Conservation (phyloP, 2,888 invertebrate genomes). For the Conomelus anceps region DNA sequence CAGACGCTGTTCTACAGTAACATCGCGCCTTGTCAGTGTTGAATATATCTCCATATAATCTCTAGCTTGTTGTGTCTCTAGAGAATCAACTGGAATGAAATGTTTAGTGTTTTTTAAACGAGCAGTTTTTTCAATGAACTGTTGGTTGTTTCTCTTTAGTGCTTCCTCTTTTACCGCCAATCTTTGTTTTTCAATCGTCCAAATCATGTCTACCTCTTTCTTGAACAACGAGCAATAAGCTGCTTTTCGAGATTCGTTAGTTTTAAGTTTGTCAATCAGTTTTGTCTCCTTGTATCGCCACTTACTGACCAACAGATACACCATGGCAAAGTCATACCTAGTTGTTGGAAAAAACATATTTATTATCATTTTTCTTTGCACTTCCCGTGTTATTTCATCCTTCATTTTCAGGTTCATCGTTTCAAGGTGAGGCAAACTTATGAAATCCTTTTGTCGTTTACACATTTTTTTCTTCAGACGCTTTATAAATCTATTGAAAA, state of each 20-base stretch:
- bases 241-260: constrained; percentile 61
- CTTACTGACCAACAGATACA: constrained; percentile 60
- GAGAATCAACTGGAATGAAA: constrained; percentile 61
- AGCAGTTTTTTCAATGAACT: constrained; percentile 59
- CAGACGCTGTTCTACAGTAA: constrained; percentile 58
- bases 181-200: constrained; percentile 61
- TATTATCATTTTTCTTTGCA: constrained; percentile 17
- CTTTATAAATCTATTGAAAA: background rate
- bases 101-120: constrained; percentile 70
- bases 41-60: constrained; percentile 67
- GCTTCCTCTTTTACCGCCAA: constrained; percentile 46
- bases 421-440: background rate
- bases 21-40: constrained; percentile 38
- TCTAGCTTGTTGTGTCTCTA: constrained; percentile 70
- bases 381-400: constrained; percentile 30
- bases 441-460: background rate
- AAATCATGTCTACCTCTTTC: constrained; percentile 63
- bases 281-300: constrained; percentile 60
- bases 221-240: constrained; percentile 63
- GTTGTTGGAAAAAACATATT: constrained; percentile 57
- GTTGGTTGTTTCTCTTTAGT: constrained; percentile 27
- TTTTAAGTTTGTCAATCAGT: constrained; percentile 55
- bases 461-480: background rate
- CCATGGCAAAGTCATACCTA: constrained; percentile 64
- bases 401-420: background rate